Conservation (phyloP, 2,888 invertebrate genomes). For the Philonicus albiceps region DNA sequence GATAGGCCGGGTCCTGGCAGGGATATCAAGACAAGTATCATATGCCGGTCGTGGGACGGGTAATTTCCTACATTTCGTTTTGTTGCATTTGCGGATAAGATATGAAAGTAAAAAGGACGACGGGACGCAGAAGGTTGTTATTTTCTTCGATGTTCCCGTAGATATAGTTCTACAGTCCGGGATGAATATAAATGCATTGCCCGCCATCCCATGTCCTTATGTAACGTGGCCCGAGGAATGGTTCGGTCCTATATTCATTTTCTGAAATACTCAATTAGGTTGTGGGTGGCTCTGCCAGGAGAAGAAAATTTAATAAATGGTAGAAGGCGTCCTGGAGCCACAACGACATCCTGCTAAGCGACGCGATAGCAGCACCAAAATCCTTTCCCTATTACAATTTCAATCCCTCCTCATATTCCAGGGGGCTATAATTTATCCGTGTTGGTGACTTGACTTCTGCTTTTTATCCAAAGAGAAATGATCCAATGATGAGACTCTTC, state of each 20-base stretch:
- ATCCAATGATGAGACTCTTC: neutral
- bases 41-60: neutral
- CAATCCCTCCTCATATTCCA: neutral
- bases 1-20: neutral
- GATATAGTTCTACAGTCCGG: neutral
- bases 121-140: conserved; percentile 25
- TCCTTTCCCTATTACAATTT: neutral
- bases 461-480: neutral
- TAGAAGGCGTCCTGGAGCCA: neutral
- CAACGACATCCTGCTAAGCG: neutral
- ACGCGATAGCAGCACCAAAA: neutral
- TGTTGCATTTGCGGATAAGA: conserved; percentile 27
- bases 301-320: conserved; percentile 28
- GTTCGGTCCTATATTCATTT: neutral
- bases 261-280: neutral
- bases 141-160: conserved; percentile 18
- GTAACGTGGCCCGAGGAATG: neutral
- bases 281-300: neutral
- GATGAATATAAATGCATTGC: neutral
- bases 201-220: neutral
- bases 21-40: conserved; percentile 33
- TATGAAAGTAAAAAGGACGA: conserved; percentile 29
- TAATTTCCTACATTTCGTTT: conserved; percentile 8
- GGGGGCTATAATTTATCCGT: neutral
- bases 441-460: neutral